Percentiles rank a stretch among this genome's conserved stretches.
Conservation (phyloP, 2,888 invertebrate species). For the Tipula helvola region DNA sequence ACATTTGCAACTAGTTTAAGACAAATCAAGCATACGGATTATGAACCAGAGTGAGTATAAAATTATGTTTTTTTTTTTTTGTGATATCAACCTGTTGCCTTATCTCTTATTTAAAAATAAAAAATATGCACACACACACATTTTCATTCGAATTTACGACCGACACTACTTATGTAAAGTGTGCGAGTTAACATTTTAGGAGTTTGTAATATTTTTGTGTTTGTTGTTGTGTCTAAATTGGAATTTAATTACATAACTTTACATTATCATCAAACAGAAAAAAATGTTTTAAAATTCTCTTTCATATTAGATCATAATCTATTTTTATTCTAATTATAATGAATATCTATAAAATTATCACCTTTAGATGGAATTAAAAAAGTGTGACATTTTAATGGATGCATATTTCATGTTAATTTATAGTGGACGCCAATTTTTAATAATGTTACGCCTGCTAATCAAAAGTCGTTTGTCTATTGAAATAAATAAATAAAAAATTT, state of each 20-base stretch:
- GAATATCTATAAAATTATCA: not conserved
- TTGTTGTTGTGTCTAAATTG: not conserved
- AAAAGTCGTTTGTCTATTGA: not conserved
- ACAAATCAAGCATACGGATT: slow-evolving; percentile 42
- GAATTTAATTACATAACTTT: not conserved
- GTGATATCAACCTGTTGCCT: not conserved
- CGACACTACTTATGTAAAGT: not conserved
- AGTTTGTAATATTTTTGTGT: not conserved
- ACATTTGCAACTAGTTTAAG: slow-evolving; percentile 55
- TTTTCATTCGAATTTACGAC: not conserved
- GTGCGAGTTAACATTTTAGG: not conserved
- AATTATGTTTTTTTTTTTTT: not conserved
- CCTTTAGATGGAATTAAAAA: not conserved
- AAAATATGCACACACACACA: not conserved
- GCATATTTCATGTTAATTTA: not conserved
- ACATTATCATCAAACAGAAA: not conserved
- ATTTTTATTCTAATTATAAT: not conserved
- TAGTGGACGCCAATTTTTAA: not conserved
- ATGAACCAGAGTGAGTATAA: slow-evolving; percentile 43
- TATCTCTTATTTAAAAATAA: too few species aligned
- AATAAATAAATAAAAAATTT: too few species aligned
- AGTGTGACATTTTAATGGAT: not conserved
- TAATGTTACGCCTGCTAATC: not conserved
- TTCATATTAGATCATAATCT: not conserved
- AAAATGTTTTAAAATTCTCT: not conserved